A percentile compares a stretch with the other conserved stretches of the same genome.
phyloP scores from a whole-genome alignment of 2,888 invertebrate genomes.

The Tribolium freemani region DNA sequence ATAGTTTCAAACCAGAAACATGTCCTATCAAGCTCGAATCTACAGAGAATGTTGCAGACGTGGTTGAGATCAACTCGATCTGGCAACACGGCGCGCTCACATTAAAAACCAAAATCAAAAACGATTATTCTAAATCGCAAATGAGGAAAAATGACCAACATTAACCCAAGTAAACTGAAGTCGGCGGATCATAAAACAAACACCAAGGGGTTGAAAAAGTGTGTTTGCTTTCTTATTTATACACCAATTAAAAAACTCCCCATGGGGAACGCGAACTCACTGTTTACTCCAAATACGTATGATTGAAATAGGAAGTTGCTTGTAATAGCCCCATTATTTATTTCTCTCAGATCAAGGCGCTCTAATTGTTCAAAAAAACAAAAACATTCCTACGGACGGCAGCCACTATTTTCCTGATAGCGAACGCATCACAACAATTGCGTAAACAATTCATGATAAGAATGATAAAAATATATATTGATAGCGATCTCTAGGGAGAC shows the following conservation, averaged over 20 bases:
- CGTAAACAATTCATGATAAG: no score
- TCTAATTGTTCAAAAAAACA: not conserved
- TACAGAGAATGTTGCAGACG: conserved; percentile 29
- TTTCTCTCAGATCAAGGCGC: not conserved
- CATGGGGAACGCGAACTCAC: not conserved
- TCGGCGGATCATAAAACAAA: conserved; percentile 17
- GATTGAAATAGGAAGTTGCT: conserved; percentile 1
- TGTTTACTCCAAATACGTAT: not conserved
- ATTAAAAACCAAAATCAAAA: not conserved
- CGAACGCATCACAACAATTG: no score
- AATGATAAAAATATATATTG: no score
- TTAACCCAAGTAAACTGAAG: not conserved
- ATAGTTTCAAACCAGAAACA: conserved; percentile 18
- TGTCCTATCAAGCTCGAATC: conserved; percentile 18
- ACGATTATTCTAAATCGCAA: not conserved
- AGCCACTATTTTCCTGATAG: no score
- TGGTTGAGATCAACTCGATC: conserved; percentile 22
- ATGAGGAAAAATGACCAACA: conserved; percentile 7
- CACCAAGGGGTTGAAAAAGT: conserved; percentile 27
- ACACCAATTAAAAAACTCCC: conserved; percentile 20
- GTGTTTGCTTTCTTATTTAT: conserved; percentile 29
- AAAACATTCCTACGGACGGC: no score
- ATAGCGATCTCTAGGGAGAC: no score
- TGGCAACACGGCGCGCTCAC: conserved; percentile 12
- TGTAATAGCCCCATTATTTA: conserved; percentile 6